Evolutionary conservation across 2,888 invertebrate genomes (phyloP), one percentile per base, ranked within the genome.

Genomic region (Kryphioiulus occultus): DNA sequence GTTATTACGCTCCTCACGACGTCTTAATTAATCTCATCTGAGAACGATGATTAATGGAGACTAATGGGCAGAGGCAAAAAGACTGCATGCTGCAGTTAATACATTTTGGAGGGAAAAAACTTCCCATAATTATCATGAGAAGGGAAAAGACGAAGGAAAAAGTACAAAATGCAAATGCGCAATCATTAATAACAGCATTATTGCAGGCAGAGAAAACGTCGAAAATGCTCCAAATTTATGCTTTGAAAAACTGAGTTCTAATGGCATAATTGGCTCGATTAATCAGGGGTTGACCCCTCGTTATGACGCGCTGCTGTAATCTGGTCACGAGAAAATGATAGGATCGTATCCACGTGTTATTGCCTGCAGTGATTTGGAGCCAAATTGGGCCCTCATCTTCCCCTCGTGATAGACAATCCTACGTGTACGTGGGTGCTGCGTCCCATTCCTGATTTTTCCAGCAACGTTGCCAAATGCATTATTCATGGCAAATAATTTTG

Each of bases 21-120:
- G 59, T 59, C 59, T 59, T 59, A 59, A 59, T 59, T 59, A 59
- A 59, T 59, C 59, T 59, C 59, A 59, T 59, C 59, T 22, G 59
- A n/a, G 59, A 59, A 17, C 22, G 7, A 59, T 59, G 59, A 59
- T 59, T 59, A 59, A 59, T 59, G 59, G 59, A 22, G 59, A 59
- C n/a, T 59, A 59, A 59, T 59, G 17, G 59, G 59, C 22, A 22
- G 22, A 3, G 7, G 22, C 59, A 59, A 59, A 59, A 59, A 59
- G 59, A 59, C 59, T 59, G 39, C n/a, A 22, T 22, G 22, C 19
- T 47, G 47, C 47, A 47, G 47, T 47, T 47, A 12, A 47, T 47
- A 12, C 47, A 47, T 22, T 59, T 59, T 59, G 5, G 59, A 22
- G 7, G 59, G 22, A 59, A 59, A 59, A 59, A 59, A 22, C 7